Percentiles rank a stretch among this genome's conserved stretches.
phyloP scores from a whole-genome alignment of 2,797 vertebrate species.

The Phaenicophaeus curvirostris region DNA sequence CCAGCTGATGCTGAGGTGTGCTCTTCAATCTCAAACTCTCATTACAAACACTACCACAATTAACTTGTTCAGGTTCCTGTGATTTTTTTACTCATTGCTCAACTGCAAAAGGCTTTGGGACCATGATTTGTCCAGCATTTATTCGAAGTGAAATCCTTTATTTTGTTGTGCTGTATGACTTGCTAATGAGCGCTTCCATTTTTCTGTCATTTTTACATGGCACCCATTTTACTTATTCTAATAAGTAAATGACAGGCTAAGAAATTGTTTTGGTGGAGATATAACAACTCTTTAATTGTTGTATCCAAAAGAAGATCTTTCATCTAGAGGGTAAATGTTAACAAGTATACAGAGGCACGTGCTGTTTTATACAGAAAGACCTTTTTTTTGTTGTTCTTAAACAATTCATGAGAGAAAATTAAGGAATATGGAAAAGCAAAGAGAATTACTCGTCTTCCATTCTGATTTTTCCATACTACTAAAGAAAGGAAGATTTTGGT shows the following conservation, averaged over 20 bases:
- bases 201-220: background rate
- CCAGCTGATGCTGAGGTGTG: background rate
- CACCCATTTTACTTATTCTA: background rate
- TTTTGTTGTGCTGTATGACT: background rate
- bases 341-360: background rate
- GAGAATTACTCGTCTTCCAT: background rate
- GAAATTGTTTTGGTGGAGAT: background rate
- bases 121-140: background rate
- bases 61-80: background rate
- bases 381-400: background rate
- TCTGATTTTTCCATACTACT: background rate
- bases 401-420: background rate
- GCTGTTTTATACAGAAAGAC: background rate
- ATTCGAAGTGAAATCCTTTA: background rate
- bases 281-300: background rate
- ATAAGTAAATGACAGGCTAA: background rate
- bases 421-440: background rate
- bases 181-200: background rate
- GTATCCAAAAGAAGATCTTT: background rate
- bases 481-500: background rate
- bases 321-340: background rate
- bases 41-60: background rate
- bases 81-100: background rate
- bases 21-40: background rate
- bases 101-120: background rate